Base-by-base conservation (phyloP, 53 echinoderm and acorn worm species). In the Holothuria leucospilota region DNA sequence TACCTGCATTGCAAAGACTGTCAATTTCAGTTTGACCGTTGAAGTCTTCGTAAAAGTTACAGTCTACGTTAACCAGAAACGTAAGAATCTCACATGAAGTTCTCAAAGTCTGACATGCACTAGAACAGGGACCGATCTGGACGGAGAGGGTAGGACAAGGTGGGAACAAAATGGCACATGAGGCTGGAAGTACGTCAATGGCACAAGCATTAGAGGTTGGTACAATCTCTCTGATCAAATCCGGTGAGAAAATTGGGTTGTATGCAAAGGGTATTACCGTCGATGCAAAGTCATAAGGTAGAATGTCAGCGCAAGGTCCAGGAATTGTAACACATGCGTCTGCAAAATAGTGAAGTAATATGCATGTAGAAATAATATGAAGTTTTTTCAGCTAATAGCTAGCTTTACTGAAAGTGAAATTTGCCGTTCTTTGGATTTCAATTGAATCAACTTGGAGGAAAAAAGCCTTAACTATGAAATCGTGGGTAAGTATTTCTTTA, bases 211-310 rank as follows among this genome's bases (percentile, higher is more conserved):
- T 41, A 3, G 58, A 58, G 12, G 59, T 52, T 58, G 79, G 79
- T 46, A 78, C 56, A 20, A 78, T 56, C 3, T 24, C 24, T 78
- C 79, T 53, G 23, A 78, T 78, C 79, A 78, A 59, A 15, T 51
- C 24, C 15, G 51, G 26, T 20, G 56, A 27, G 29, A 59, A 59
- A 41, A 27, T 24, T 23, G 28, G 15, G 51, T 78, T 56, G 20
- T 15, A 20, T 78, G 25, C 10, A 51, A 78, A 78, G 13, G 49
- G 29, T 21, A 78, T 21, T 13, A 2, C 6, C 4, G 20, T 53
- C 15, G 56, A n/a, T 29, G 79, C 51, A 59, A 25, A 30, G 26
- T 16, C 29, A 52, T 78, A 78, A 0, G 79, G 79, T 3, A 78
- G 25, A 29, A 56, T 16, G 49, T 53, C 56, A 20, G 13, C 30